Percentiles rank a stretch among this genome's conserved stretches.
Conservation (phyloP, 2,113 vertebrate species). For the Lethenteron reissneri region DNA sequence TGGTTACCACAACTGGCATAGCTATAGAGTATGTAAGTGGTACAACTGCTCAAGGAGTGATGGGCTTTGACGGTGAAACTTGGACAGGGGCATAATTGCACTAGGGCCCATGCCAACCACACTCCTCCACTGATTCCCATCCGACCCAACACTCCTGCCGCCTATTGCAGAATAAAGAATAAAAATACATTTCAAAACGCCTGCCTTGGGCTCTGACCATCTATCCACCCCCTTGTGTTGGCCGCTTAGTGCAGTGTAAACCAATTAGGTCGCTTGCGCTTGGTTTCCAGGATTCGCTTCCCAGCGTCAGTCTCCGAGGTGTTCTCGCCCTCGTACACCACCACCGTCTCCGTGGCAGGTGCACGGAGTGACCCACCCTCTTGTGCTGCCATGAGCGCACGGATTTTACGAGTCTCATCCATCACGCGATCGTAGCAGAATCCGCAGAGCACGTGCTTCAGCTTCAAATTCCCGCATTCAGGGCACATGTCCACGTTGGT, state of each 20-base stretch:
- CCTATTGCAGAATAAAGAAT: too few species aligned
- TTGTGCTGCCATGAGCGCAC: slow-evolving; percentile 32
- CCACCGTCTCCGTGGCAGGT: slow-evolving; percentile 37
- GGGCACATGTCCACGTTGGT: slow-evolving; percentile 57
- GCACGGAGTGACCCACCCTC: slow-evolving; percentile 47
- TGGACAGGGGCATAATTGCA: too few species aligned
- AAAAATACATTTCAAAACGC: too few species aligned
- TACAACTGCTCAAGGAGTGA: too few species aligned
- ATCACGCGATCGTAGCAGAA: slow-evolving; percentile 59
- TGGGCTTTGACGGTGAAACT: too few species aligned
- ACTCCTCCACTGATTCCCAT: too few species aligned
- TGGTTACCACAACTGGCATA: too few species aligned
- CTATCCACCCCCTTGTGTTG: too few species aligned
- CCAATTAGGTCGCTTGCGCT: slow-evolving; percentile 60
- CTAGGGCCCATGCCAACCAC: too few species aligned
- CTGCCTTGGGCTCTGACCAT: too few species aligned
- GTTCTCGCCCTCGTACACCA: slow-evolving; percentile 53
- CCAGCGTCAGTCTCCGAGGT: slow-evolving; percentile 29
- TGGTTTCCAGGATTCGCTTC: slow-evolving; percentile 55
- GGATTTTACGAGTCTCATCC: slow-evolving; percentile 40
- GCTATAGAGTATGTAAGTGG: too few species aligned
- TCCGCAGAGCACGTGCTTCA: slow-evolving; percentile 61
- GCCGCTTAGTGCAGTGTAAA: slow-evolving; percentile 29
- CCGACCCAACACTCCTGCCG: too few species aligned
- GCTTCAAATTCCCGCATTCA: slow-evolving; percentile 70